Base-by-base conservation (phyloP, 2,113 vertebrate species). In the Maccullochella peelii region DNA sequence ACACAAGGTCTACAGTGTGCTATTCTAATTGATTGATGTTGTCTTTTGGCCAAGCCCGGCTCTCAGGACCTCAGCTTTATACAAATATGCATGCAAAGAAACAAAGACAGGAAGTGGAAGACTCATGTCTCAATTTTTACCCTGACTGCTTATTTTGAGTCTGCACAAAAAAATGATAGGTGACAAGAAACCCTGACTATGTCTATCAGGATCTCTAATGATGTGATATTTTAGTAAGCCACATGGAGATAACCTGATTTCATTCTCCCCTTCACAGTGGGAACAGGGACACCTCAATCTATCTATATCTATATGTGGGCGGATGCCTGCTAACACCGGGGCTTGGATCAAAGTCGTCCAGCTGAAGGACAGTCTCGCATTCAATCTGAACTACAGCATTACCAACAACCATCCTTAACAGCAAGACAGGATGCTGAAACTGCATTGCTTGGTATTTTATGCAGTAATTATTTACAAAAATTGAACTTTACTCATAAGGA, bases 81-180 rank as follows among this genome's bases (percentile, higher is more conserved):
- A 88, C 77, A 92, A 87, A 92, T 86, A 86, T 83, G 73, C 82
- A 86, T 27, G 81, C 80, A 77, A 71, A 63, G 86, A 89, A 93
- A 95, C 94, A 95, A 94, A 93, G 92, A 86, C 88, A 86, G 94
- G 93, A 94, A 92, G 90, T 83, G 57, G 79, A 85, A 84, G 84
- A 84, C 12, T 88, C 44, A 44, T 40, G 88, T 83, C 73, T 85
- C 42, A 18, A 62, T 86, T 83, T 89, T 70, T 49, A 81, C 52
- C 38, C 79, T 12, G 54, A 67, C 47, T 47, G 44, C 52, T 69
- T 21, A 52, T 72, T 81, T 74, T 55, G 61, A 50, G 47, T 71
- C 36, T 38, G 27, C 20, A 49, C 76, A 52, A 57, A 38, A 38
- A 69, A 33, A 42, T 40, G 49, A 65, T 20, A 18, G 9, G 36